Evolutionary conservation across 2,888 invertebrate species (phyloP), one percentile per base, ranked within the genome.

Genomic region (Caenorhabditis japonica): DNA sequence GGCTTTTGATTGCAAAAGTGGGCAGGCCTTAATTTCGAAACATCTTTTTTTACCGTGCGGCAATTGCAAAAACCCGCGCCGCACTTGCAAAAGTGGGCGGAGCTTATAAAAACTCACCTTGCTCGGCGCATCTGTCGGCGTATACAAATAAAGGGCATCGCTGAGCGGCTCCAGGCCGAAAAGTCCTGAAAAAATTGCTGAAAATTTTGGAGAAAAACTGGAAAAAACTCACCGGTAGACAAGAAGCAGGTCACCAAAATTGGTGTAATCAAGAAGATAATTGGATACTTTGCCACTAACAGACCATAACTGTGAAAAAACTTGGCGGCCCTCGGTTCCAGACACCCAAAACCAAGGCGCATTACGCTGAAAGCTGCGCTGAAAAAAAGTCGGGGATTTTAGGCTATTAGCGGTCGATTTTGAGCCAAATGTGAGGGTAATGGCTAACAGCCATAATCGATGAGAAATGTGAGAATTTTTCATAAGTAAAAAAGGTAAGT

Each of bases 141-240:
- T 84, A 74, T 81, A 84, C 34, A 84, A 73, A 52, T 82, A 84
- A 5, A 82, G 59, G 34, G 84, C 84, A 66, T 84, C 84, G n/a
- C 78, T 72, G 12, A 84, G 46, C 0, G 80, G 78, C 17, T 69
- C 75, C 34, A 80, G 66, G n/a, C 75, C 75, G 52, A 79, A 46
- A 3, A 79, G 56, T 12, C 79, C 75, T 71, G 44, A 36, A 70
- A 25, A 19, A 19, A 46, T 30, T 33, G 23, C 27, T 34, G 25
- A 49, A 49, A 33, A 47, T 21, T 21, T 5, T 46, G 4, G 19
- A 44, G 15, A 53, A 5, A 21, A 19, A 27, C 39, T 21, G 56
- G 30, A 56, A 41, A 25, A 4, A 44, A 23, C 19, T 17, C 15
- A 64, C 80, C 81, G 7, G 79, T 78, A 0, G 80, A 62, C 38